Base-by-base conservation (phyloP, 2,888 invertebrate genomes). In the Dryococelus australis region DNA sequence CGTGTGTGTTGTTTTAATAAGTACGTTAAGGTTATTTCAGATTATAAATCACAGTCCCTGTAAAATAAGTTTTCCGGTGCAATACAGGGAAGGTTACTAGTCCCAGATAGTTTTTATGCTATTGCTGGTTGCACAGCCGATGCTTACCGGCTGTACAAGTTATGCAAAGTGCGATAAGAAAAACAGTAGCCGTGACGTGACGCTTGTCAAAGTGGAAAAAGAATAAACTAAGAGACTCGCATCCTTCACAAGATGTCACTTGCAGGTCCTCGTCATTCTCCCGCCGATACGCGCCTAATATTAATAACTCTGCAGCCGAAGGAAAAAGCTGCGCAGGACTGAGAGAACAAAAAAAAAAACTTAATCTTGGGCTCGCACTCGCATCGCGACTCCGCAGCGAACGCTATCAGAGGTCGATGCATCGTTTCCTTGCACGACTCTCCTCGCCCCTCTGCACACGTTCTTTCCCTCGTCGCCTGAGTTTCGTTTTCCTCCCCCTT, bases 201-300 rank as follows among this genome's bases (percentile, higher is more conserved):
- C n/a, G 9, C 27, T 20, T n/a, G 12, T 9, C 12, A 28, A 27
- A 13, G 80, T 0, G 26, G 24, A n/a, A 8, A 47, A 47, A 47
- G 16, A 47, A 47, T 47, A 13, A 16, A 47, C 16, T 86, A 86
- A 86, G 27, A 27, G 86, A 86, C 27, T 85, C 43, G 85, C 87
- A 87, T 87, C 87, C 79, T 85, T 87, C 87, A 87, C 47, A 24
- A 43, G 51, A 65, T 81, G 87, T 87, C 87, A 87, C 85, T 85
- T 35, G 87, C 87, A 87, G 85, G 47, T 16, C 47, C 47, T 47
- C 51, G 24, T n/a, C 85, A 47, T 43, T 13, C 26, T n/a, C 84
- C 43, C 12, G 84, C 87, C 84, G 87, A 87, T 87, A 87, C 84
- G 84, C 87, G 43, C 78, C 87, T 6, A 10, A 43, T 83, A 87